Evolutionary conservation across 1,140 invertebrate genomes (phyloP).

Genomic region (Diabrotica undecimpunctata): DNA sequence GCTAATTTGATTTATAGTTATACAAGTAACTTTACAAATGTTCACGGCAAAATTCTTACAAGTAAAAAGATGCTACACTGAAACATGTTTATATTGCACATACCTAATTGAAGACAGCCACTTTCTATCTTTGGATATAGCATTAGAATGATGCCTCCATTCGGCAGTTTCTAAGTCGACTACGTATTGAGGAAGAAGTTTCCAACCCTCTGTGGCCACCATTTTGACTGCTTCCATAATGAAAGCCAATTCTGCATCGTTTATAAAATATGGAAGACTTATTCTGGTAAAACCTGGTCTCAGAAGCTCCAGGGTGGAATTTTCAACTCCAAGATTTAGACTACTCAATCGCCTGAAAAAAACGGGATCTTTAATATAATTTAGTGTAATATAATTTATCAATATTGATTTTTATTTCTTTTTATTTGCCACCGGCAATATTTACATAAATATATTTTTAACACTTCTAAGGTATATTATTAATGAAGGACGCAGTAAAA

Average conservation of each 20-base stretch:
- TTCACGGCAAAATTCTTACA: too few species aligned
- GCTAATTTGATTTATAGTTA: too few species aligned
- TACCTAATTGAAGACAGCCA: slow-evolving; percentile 79
- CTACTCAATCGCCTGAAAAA: slow-evolving; percentile 55
- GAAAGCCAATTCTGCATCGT: slow-evolving; percentile 74
- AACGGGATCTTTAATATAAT: too few species aligned
- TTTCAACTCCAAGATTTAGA: slow-evolving; percentile 59
- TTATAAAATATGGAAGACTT: slow-evolving; percentile 82
- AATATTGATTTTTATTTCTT: too few species aligned
- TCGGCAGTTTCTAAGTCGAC: slow-evolving; percentile 84
- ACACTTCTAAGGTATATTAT: too few species aligned
- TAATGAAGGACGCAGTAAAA: too few species aligned
- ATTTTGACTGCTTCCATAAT: slow-evolving; percentile 81
- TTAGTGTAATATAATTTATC: too few species aligned
- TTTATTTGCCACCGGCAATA: too few species aligned
- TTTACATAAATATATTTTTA: too few species aligned
- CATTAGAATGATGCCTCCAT: slow-evolving; percentile 81
- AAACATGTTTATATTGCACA: not conserved
- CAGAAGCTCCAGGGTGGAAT: slow-evolving; percentile 68
- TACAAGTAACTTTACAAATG: not conserved
- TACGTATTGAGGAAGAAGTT: slow-evolving; percentile 81
- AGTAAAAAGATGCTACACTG: not conserved
- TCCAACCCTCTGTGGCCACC: slow-evolving; percentile 86
- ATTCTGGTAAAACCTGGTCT: slow-evolving; percentile 84
- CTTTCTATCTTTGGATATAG: slow-evolving; percentile 74